These are phyloP conservation scores for Chrysaora quinquecirrha DNA, from an alignment of 30 jellyfish, hydroid and myxozoan genomes.

Conservation along the genomic window DNA sequence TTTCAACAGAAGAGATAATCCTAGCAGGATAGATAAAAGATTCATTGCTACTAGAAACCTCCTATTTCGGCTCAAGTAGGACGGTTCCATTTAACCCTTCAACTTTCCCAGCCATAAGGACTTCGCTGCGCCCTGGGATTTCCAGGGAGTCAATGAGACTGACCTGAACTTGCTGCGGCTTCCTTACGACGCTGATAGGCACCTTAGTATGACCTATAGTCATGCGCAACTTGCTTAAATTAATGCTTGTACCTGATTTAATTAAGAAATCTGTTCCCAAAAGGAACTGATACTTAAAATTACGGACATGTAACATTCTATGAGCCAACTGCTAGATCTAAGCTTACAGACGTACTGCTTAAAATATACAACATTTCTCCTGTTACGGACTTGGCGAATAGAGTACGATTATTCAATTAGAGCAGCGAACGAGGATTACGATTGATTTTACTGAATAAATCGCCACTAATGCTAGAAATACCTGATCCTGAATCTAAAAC, in stretches of 20 bases:
- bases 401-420: background rate
- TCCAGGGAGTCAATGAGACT: slow-evolving; percentile 21
- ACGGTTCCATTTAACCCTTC: slow-evolving; percentile 1
- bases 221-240: slow-evolving; percentile 7
- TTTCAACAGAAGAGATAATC: background rate
- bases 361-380: slow-evolving; percentile 12
- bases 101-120: background rate
- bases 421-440: slow-evolving; percentile 5
- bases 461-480: slow-evolving; percentile 15
- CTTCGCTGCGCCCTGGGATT: slow-evolving; percentile 46
- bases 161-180: slow-evolving; percentile 5
- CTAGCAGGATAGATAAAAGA: background rate
- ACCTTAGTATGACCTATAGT: background rate
- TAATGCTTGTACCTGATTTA: slow-evolving; percentile 23
- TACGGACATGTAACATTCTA: slow-evolving; percentile 28
- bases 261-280: slow-evolving; percentile 35
- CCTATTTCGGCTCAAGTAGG: too few species aligned
- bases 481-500: slow-evolving; percentile 65
- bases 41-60: background rate
- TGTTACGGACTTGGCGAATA: slow-evolving; percentile 22
- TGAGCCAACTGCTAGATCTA: slow-evolving; percentile 29
- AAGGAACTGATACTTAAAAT: slow-evolving; percentile 13
- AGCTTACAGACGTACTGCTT: slow-evolving; percentile 35
- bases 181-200: slow-evolving; percentile 17
- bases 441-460: slow-evolving; percentile 16